A percentile compares a stretch with the other conserved stretches of the same genome.
Evolutionary conservation across 2,113 vertebrate genomes (phyloP).

Genomic region (Gobiocypris rarus): DNA sequence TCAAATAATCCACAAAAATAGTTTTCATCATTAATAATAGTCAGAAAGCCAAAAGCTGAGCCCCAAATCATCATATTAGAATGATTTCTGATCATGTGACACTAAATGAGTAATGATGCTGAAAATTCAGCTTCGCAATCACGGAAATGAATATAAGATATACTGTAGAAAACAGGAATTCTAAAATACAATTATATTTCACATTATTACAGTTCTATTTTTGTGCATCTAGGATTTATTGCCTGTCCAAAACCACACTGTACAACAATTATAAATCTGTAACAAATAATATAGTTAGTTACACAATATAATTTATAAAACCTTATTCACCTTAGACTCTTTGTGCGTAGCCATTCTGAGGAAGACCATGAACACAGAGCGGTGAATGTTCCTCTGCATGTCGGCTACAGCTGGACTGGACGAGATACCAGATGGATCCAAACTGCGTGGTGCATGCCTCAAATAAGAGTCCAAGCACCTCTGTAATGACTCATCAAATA

Average conservation of each 20-base stretch:
- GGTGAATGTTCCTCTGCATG: conserved; percentile 84
- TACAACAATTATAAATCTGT: neutral
- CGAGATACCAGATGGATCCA: conserved; percentile 72
- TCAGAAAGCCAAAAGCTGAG: neutral
- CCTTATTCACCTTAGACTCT: conserved; percentile 87
- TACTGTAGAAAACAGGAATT: too few relatives aligned
- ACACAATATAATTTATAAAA: neutral
- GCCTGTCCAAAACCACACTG: neutral
- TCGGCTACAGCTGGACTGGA: conserved; percentile 75
- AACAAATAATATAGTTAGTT: neutral
- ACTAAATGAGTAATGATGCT: neutral
- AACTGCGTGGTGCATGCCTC: conserved; percentile 81
- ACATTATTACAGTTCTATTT: too few relatives aligned
- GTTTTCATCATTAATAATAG: neutral
- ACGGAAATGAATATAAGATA: neutral
- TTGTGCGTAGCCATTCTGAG: conserved; percentile 97
- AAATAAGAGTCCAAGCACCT: conserved; percentile 93
- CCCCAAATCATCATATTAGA: neutral
- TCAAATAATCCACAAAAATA: neutral
- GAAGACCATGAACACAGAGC: conserved; percentile 86
- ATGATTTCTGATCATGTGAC: neutral
- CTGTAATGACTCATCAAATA: conserved; percentile 94
- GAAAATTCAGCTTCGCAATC: too few relatives aligned
- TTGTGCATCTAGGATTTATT: neutral
- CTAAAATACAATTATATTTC: too few relatives aligned